These are phyloP conservation scores for Poecilia latipinna DNA, from an alignment of 2,113 vertebrate species.

Conservation along the genomic window DNA sequence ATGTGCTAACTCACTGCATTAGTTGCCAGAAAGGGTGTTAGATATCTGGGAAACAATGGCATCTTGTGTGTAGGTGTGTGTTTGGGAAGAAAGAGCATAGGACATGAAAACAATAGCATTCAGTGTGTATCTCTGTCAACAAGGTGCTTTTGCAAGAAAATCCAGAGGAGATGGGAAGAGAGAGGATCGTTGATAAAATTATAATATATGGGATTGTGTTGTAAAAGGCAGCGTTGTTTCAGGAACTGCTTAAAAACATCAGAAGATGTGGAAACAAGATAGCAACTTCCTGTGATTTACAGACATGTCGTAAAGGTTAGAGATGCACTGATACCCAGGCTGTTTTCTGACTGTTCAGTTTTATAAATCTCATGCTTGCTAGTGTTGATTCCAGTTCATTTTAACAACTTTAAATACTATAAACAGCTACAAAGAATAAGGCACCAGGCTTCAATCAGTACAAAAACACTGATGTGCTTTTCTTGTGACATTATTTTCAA, in stretches of 20 bases:
- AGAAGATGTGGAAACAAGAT: slow-evolving; percentile 37
- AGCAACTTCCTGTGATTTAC: not conserved
- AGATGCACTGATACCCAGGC: not conserved
- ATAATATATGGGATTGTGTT: slow-evolving; percentile 54
- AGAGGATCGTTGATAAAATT: slow-evolving; percentile 41
- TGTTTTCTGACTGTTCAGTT: not conserved
- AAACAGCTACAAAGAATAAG: not conserved
- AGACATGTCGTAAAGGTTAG: not conserved
- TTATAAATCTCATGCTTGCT: not conserved
- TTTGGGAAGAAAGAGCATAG: slow-evolving; percentile 42
- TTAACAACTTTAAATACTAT: not conserved
- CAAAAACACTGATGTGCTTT: too few species aligned
- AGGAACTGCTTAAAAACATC: slow-evolving; percentile 39
- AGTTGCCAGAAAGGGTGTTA: slow-evolving; percentile 70
- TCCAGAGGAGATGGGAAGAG: slow-evolving; percentile 33
- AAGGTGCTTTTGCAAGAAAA: slow-evolving; percentile 67
- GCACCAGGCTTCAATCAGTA: too few species aligned
- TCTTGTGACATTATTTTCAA: too few species aligned
- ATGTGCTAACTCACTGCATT: slow-evolving; percentile 73
- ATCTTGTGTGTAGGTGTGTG: slow-evolving; percentile 66
- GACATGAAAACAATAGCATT: slow-evolving; percentile 74
- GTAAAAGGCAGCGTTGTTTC: slow-evolving; percentile 41
- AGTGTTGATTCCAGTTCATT: not conserved
- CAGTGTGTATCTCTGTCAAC: slow-evolving; percentile 72
- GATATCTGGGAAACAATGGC: slow-evolving; percentile 79